Base-by-base conservation (phyloP, 2,888 invertebrate species). In the Kryphioiulus occultus region DNA sequence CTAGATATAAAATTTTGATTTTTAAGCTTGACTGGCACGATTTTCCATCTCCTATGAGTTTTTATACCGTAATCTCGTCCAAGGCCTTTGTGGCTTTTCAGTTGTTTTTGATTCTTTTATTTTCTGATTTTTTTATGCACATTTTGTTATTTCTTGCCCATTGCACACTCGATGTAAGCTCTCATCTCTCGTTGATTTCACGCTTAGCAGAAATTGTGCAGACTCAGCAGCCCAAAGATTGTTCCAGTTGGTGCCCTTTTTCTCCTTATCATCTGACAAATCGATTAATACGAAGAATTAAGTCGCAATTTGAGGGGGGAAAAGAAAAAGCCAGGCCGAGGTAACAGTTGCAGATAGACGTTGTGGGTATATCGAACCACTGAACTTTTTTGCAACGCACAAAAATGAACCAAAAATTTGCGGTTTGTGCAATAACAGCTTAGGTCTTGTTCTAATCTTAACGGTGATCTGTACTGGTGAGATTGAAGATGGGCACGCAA, bases 1-100 rank as follows among this genome's bases (percentile, higher is more conserved):
- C 59, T 59, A n/a, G 59, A 59, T 59, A n/a, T 59, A 59, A 59
- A 59, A 59, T 59, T 59, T 59, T 59, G 59, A 59, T 59, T 59
- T 59, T 59, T 59, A 59, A 59, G 59, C 59, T 59, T 59, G 59
- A 59, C 59, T 59, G 59, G 22, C 59, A 22, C 59, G 59, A 59
- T 59, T n/a, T 59, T 59, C 59, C 59, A 59, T 59, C 59, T n/a
- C 9, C n/a, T 59, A 59, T 59, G 59, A 59, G 59, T 59, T 59
- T 59, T 59, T 59, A 22, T 59, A 9, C 59, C 59, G 22, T 59
- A 59, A 59, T 59, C 59, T 59, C 59, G 59, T 59, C n/a, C 59
- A 59, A 59, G 59, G 59, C 22, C 59, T 59, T 59, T 59, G 59
- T 3, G 59, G 59, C 59, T 59, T 59, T 59, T 59, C 59, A 59